Conservation (phyloP, 2,113 vertebrate species). For the Gopherus flavomarginatus region DNA sequence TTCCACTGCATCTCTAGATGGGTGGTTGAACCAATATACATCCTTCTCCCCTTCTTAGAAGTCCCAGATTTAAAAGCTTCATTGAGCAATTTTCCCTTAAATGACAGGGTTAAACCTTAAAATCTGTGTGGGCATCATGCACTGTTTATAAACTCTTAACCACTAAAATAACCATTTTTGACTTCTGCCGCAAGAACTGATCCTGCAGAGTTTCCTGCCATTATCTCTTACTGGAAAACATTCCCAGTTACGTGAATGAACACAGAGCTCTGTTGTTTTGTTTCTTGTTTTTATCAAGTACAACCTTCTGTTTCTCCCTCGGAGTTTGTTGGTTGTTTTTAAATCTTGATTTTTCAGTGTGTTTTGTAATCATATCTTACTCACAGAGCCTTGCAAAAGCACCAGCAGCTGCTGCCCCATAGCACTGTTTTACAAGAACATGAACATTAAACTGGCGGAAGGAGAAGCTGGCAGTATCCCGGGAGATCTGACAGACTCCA, state of each 20-base stretch:
- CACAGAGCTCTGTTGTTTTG: neutral
- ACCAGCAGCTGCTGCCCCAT: neutral
- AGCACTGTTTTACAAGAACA: neutral
- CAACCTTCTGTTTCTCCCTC: neutral
- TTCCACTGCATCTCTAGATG: fast-evolving
- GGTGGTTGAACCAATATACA: neutral
- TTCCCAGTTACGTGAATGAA: neutral
- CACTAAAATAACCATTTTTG: neutral
- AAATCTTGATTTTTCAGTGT: neutral
- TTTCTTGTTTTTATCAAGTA: neutral
- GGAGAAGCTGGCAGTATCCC: neutral
- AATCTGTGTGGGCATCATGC: neutral
- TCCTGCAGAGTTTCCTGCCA: neutral
- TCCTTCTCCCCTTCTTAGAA: neutral
- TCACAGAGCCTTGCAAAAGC: neutral
- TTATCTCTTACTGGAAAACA: neutral
- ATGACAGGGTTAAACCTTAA: neutral
- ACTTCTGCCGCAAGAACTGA: neutral
- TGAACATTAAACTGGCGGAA: neutral
- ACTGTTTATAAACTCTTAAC: neutral
- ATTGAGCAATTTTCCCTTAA: neutral
- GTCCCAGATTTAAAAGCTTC: neutral
- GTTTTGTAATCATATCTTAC: neutral
- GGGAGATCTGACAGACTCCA: neutral
- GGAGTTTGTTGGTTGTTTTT: neutral